Conservation (phyloP, 2,113 vertebrate genomes). For the Sander vitreus region DNA sequence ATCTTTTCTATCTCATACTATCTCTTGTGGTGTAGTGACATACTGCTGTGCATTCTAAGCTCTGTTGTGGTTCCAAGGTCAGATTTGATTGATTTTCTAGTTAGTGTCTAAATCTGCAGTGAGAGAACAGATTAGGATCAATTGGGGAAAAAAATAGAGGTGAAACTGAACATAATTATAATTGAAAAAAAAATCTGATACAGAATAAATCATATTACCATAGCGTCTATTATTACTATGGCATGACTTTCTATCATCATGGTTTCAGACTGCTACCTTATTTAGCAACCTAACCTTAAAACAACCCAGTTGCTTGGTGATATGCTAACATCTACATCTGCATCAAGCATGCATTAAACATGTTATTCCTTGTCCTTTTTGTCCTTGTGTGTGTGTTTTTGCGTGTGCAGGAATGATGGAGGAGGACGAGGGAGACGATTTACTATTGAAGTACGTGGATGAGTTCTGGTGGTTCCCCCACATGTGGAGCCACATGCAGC, state of each 20-base stretch:
- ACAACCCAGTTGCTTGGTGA: constrained; percentile 12
- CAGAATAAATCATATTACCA: constrained; percentile 21
- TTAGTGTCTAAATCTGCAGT: constrained; percentile 52
- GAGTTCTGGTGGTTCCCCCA: constrained; percentile 99
- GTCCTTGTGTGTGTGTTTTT: constrained; percentile 33
- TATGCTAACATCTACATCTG: background rate
- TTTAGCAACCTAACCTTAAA: constrained; percentile 56
- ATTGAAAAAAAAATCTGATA: constrained; percentile 32
- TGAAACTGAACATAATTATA: constrained; percentile 30
- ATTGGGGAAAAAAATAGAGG: constrained; percentile 12
- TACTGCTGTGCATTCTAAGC: constrained; percentile 11
- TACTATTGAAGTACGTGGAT: constrained; percentile 90
- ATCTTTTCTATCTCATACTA: background rate
- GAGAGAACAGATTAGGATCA: constrained; percentile 17
- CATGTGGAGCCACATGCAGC: constrained; percentile 99
- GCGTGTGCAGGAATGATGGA: constrained; percentile 87
- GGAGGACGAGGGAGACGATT: constrained; percentile 94
- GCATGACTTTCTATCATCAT: constrained; percentile 52
- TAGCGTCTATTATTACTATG: constrained; percentile 35
- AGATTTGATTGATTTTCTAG: constrained; percentile 48
- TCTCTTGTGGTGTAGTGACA: constrained; percentile 26
- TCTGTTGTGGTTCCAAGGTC: constrained; percentile 33
- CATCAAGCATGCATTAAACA: background rate
- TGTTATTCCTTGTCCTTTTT: constrained; percentile 35
- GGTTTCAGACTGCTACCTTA: constrained; percentile 38